phyloP scores from a whole-genome alignment of 2,113 vertebrate genomes.

The Alethe diademata region DNA sequence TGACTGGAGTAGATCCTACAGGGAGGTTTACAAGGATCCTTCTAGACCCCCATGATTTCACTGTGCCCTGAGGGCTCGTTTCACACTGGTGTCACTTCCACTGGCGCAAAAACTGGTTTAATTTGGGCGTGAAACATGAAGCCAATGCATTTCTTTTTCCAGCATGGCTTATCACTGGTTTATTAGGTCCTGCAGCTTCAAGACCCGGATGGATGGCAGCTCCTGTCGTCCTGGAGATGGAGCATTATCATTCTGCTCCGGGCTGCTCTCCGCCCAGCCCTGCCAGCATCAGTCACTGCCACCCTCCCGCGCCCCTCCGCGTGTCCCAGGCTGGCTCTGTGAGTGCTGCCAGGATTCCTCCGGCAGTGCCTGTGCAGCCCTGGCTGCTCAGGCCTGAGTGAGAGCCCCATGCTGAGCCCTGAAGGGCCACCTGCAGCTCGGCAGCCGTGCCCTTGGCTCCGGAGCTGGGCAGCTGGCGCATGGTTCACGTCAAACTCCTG shows the following conservation, averaged over 20 bases:
- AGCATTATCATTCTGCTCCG: not conserved
- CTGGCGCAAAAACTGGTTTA: not conserved
- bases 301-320: rapidly evolving
- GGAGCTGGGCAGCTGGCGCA: rapidly evolving
- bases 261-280: rapidly evolving
- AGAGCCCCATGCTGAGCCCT: not conserved
- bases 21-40: not conserved
- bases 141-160: not conserved
- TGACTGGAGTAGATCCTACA: not conserved
- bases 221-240: not conserved
- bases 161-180: rapidly evolving
- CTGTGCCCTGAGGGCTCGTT: not conserved
- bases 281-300: not conserved
- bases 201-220: not conserved
- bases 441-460: not conserved
- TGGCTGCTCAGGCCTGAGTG: not conserved
- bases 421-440: not conserved
- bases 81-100: not conserved
- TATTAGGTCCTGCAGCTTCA: not conserved
- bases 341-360: not conserved
- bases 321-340: not conserved
- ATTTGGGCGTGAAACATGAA: not conserved
- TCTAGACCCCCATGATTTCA: rapidly evolving
- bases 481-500: not conserved
- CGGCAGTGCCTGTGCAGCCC: not conserved